phyloP scores from a whole-genome alignment of 2,888 invertebrate genomes.

The Heteropelma amictum region DNA sequence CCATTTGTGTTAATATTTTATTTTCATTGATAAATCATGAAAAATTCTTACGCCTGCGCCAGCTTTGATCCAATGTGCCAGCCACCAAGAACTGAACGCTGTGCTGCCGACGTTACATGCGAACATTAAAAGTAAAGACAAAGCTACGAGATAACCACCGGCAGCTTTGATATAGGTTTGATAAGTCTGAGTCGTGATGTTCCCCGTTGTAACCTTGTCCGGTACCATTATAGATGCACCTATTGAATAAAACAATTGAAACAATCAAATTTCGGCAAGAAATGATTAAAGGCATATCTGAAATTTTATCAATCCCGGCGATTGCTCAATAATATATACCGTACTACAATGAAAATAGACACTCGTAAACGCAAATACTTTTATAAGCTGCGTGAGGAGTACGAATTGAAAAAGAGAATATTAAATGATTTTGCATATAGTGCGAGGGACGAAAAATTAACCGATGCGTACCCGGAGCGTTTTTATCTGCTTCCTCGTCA shows the following conservation, averaged over 20 bases:
- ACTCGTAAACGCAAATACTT: too few relatives aligned
- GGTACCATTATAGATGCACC: slow-evolving; percentile 60
- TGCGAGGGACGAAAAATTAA: not conserved
- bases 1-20: too few relatives aligned
- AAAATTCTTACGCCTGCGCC: slow-evolving; percentile 74
- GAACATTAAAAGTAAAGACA: slow-evolving; percentile 77
- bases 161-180: slow-evolving; percentile 79
- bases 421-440: too few relatives aligned
- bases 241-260: slow-evolving; percentile 28
- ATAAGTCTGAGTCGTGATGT: slow-evolving; percentile 77
- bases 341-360: too few relatives aligned
- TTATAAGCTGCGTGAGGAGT: not conserved
- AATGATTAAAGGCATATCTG: not conserved
- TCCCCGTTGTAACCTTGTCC: slow-evolving; percentile 67
- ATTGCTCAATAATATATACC: too few relatives aligned
- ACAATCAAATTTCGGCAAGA: not conserved
- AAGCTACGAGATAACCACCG: slow-evolving; percentile 78
- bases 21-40: too few relatives aligned
- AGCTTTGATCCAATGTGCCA: slow-evolving; percentile 80
- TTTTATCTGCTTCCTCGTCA: slow-evolving; percentile 9
- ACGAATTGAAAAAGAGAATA: not conserved
- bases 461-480: slow-evolving; percentile 6
- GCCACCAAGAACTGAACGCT: slow-evolving; percentile 82
- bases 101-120: slow-evolving; percentile 79
- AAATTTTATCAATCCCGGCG: too few relatives aligned